Conservation (phyloP, 2,888 invertebrate genomes). For the Andrena camellia region DNA sequence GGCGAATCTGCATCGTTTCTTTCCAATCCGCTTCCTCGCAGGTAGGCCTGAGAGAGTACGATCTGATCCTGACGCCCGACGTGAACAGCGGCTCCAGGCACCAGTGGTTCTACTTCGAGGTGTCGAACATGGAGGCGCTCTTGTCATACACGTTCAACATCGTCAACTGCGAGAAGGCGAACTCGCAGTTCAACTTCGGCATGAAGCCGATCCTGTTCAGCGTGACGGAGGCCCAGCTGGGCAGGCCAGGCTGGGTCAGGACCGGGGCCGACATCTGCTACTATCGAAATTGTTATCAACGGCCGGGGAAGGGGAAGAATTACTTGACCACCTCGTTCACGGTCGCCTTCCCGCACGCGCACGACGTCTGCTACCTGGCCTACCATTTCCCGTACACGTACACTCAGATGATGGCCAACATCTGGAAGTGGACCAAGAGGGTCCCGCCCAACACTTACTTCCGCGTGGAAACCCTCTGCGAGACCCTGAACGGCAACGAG, state of each 20-base stretch:
- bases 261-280: slow-evolving; percentile 93
- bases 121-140: slow-evolving; percentile 91
- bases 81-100: slow-evolving; percentile 92
- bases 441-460: slow-evolving; percentile 87
- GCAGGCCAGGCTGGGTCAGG: slow-evolving; percentile 90
- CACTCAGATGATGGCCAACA: slow-evolving; percentile 91
- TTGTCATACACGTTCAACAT: slow-evolving; percentile 93
- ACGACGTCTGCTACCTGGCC: slow-evolving; percentile 94
- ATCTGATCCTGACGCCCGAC: slow-evolving; percentile 93
- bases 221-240: slow-evolving; percentile 89
- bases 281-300: slow-evolving; percentile 91
- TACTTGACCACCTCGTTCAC: slow-evolving; percentile 93
- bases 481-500: slow-evolving; percentile 90
- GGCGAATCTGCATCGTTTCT: slow-evolving; percentile 35
- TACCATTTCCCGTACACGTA: slow-evolving; percentile 96
- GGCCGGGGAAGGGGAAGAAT: slow-evolving; percentile 86
- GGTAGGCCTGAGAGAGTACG: slow-evolving; percentile 92
- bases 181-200: slow-evolving; percentile 95
- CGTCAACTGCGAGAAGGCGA: slow-evolving; percentile 94
- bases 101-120: slow-evolving; percentile 97
- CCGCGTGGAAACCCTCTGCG: slow-evolving; percentile 89
- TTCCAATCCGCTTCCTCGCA: slow-evolving; percentile 82
- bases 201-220: slow-evolving; percentile 96
- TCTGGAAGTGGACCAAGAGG: slow-evolving; percentile 88
- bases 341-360: slow-evolving; percentile 90